A percentile compares a stretch with the other conserved stretches of the same genome.
phyloP scores from a whole-genome alignment of 1,140 invertebrate genomes.

The Dolichoris vasculosae region DNA sequence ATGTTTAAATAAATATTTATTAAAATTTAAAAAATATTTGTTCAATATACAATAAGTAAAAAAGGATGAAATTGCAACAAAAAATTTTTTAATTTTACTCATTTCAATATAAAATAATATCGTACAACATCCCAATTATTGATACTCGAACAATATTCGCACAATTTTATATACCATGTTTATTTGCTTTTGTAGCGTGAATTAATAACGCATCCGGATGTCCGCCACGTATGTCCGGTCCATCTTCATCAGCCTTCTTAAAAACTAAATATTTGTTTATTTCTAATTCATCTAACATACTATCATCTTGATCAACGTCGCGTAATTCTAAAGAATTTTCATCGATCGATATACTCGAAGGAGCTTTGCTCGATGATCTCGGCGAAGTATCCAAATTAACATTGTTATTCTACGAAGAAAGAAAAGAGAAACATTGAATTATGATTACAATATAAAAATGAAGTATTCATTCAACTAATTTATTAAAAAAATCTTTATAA shows the following conservation, averaged over 20 bases:
- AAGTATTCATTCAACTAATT: no score
- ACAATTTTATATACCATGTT: constrained; percentile 79
- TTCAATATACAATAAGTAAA: not conserved
- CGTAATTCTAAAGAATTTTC: constrained; percentile 70
- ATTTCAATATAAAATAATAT: constrained; percentile 32
- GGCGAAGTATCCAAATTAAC: constrained; percentile 63
- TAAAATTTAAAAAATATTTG: no score
- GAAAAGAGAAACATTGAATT: not conserved
- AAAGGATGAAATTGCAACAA: not conserved
- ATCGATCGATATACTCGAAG: constrained; percentile 68
- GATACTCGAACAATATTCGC: constrained; percentile 18
- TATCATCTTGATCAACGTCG: constrained; percentile 70
- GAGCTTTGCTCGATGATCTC: constrained; percentile 67
- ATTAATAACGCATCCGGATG: constrained; percentile 93
- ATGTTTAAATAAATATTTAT: no score
- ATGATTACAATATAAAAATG: no score
- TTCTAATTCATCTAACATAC: constrained; percentile 85
- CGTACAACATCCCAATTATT: constrained; percentile 27
- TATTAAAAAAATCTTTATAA: no score
- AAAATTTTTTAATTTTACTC: not conserved
- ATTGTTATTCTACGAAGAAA: constrained; percentile 63
- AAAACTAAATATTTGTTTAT: constrained; percentile 85
- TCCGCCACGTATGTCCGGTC: constrained; percentile 92
- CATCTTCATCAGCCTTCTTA: constrained; percentile 86
- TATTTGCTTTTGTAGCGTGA: constrained; percentile 93